Conservation (phyloP, 2,113 vertebrate genomes). For the Myotis lucifugus region DNA sequence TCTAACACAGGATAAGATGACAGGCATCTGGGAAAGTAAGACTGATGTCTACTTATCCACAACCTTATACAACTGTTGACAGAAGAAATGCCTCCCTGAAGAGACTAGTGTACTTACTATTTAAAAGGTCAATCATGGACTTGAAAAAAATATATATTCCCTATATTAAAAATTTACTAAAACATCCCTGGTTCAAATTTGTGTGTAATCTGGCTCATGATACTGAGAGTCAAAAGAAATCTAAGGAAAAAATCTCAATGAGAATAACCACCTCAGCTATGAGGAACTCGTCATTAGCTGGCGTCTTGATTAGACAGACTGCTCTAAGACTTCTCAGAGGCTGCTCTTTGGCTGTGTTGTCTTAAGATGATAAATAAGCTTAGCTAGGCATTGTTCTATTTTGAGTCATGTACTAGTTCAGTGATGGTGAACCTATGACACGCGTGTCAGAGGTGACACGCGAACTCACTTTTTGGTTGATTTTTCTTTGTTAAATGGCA, state of each 20-base stretch:
- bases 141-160: neutral
- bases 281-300: neutral
- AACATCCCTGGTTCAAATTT: neutral
- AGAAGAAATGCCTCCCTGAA: neutral
- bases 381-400: neutral
- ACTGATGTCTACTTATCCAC: slow-evolving; percentile 23
- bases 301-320: neutral
- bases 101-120: neutral
- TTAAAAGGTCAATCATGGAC: neutral
- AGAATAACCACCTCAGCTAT: neutral
- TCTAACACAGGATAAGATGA: slow-evolving; percentile 4
- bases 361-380: slow-evolving; percentile 1
- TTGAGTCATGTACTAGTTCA: slow-evolving; percentile 23
- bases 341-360: neutral
- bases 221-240: neutral
- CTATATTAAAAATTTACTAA: slow-evolving; percentile 3
- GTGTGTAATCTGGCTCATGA: neutral
- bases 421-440: no score
- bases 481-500: no score
- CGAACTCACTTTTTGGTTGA: no score
- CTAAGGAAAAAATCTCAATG: neutral
- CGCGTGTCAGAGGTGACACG: no score
- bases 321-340: neutral
- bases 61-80: neutral
- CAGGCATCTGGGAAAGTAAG: neutral